phyloP scores from a whole-genome alignment of 2,113 vertebrate species.

The Corynorhinus townsendii region DNA sequence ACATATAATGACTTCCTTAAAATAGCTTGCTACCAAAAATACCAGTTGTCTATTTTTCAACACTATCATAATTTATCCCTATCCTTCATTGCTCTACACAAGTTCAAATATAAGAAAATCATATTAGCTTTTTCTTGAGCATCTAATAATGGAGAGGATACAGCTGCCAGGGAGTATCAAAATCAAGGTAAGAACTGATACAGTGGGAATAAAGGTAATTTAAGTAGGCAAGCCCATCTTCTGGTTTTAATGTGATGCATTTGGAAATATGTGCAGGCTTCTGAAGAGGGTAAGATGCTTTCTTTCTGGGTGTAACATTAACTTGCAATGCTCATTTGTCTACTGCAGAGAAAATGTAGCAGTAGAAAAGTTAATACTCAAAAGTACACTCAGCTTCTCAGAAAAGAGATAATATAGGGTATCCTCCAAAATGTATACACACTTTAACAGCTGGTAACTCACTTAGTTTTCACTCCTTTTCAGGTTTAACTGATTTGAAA shows the following conservation, averaged over 20 bases:
- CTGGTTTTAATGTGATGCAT: background rate
- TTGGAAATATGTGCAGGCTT: background rate
- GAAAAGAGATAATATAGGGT: background rate
- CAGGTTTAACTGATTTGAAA: too few species aligned
- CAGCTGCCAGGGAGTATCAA: background rate
- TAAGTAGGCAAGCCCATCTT: background rate
- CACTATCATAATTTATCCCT: background rate
- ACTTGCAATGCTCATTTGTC: background rate
- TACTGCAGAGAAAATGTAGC: background rate
- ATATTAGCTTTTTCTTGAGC: background rate
- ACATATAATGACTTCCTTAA: background rate
- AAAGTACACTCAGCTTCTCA: background rate
- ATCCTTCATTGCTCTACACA: background rate
- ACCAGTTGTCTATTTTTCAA: background rate
- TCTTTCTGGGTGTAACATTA: background rate
- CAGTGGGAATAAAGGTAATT: background rate
- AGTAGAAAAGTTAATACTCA: background rate
- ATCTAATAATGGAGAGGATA: background rate
- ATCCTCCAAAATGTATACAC: too few species aligned
- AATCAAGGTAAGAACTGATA: background rate
- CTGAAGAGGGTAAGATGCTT: background rate
- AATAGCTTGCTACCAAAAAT: conserved; percentile 2
- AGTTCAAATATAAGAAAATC: background rate
- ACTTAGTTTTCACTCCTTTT: too few species aligned
- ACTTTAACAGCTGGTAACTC: too few species aligned